These are phyloP conservation scores for Drosophila pseudoananassae DNA, from an alignment of 1,140 invertebrate genomes.

Conservation along the genomic window DNA sequence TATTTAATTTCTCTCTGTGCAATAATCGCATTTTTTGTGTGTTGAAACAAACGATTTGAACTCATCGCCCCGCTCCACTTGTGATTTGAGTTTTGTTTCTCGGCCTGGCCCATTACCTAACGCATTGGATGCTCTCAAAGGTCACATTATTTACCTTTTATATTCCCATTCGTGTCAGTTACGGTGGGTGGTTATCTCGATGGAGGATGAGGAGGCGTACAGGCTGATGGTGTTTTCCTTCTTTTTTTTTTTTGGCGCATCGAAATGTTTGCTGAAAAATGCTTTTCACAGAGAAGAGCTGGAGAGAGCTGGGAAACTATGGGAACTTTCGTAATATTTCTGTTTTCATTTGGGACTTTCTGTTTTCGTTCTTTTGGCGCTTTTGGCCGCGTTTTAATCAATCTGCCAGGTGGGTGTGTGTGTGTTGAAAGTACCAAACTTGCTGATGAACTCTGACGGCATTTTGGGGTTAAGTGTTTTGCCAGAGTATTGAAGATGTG, in stretches of 20 bases:
- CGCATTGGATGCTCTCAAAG: conserved; percentile 81
- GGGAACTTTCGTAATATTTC: conserved; percentile 72
- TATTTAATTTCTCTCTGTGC: background rate
- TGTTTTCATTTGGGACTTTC: conserved; percentile 9
- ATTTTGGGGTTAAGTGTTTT: conserved; percentile 40
- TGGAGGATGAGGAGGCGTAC: background rate
- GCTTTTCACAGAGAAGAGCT: background rate
- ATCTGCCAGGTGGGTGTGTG: conserved; percentile 34
- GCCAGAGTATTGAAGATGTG: conserved; percentile 15
- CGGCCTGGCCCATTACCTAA: conserved; percentile 63
- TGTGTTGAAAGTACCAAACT: conserved; percentile 50
- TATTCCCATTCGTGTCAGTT: conserved; percentile 72
- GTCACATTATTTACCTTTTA: conserved; percentile 82
- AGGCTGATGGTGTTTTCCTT: conserved; percentile 1
- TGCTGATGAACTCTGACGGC: conserved; percentile 43
- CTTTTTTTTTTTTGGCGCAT: conserved; percentile 3
- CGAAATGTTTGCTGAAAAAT: conserved; percentile 4
- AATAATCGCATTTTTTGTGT: background rate
- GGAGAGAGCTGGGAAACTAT: background rate
- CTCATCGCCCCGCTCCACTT: conserved; percentile 9
- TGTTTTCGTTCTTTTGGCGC: conserved; percentile 18
- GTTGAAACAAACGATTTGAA: conserved; percentile 30
- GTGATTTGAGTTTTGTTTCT: conserved; percentile 47
- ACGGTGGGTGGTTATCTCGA: background rate
- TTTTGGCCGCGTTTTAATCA: conserved; percentile 63